phyloP scores from a whole-genome alignment of 2,797 vertebrate species.

The Gallinago solitaria region DNA sequence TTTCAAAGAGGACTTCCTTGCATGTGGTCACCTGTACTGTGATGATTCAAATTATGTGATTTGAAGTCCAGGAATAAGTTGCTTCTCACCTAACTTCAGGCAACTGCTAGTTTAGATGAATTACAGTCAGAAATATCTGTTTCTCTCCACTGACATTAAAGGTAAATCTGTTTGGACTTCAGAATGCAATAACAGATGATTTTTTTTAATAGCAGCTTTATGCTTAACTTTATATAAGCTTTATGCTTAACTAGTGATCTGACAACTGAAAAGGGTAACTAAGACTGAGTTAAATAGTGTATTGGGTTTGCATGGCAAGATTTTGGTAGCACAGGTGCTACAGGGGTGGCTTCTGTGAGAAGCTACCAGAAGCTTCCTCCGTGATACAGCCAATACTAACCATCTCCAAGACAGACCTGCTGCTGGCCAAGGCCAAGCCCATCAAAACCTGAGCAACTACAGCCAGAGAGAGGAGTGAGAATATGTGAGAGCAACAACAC shows the following conservation, averaged over 20 bases:
- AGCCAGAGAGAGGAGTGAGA: not conserved
- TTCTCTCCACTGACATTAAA: not conserved
- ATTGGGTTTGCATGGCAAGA: not conserved
- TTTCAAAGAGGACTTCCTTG: not conserved
- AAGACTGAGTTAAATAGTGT: not conserved
- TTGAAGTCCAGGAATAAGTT: not conserved
- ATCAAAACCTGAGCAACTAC: not conserved
- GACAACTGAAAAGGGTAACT: not conserved
- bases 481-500: not conserved
- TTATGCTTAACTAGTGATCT: not conserved
- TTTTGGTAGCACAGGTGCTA: not conserved
- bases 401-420: not conserved
- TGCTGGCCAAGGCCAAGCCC: not conserved
- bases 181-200: not conserved
- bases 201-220: not conserved
- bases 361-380: not conserved
- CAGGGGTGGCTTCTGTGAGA: not conserved
- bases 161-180: not conserved
- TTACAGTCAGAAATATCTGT: not conserved
- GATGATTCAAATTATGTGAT: not conserved
- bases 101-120: not conserved
- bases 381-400: not conserved
- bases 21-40: rapidly evolving
- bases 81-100: not conserved
- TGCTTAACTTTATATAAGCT: too few relatives aligned